Percentiles rank a stretch among this genome's conserved stretches.
phyloP scores from a whole-genome alignment of 2,888 invertebrate genomes.

The Gortyna flavago region DNA sequence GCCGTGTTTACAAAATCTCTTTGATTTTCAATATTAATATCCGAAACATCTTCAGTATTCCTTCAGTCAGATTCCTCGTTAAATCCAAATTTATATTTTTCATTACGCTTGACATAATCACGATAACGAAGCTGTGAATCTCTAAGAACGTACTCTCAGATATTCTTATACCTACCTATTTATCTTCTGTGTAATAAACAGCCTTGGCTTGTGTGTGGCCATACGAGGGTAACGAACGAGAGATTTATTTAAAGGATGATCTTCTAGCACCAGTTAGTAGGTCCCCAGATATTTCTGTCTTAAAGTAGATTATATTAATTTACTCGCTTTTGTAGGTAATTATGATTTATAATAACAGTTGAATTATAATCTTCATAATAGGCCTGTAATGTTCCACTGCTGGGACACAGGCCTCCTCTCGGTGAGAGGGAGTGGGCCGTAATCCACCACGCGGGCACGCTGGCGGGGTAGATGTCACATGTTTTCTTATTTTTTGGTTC shows the following conservation, averaged over 20 bases:
- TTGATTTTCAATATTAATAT: conserved; percentile 34
- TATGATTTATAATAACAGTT: not conserved
- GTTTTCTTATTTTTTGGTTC: no score
- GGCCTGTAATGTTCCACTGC: no score
- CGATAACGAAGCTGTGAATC: conserved; percentile 54
- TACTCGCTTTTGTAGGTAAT: not conserved
- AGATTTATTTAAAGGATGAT: not conserved
- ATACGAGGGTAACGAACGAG: not conserved
- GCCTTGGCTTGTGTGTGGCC: conserved; percentile 16
- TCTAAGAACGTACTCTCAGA: conserved; percentile 20
- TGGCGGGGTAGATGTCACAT: no score
- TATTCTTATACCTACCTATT: not conserved
- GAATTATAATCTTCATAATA: no score
- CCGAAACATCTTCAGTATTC: conserved; percentile 32
- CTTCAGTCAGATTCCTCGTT: conserved; percentile 31
- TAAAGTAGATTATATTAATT: not conserved
- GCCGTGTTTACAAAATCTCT: conserved; percentile 6
- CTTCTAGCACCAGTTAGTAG: not conserved
- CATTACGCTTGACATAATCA: conserved; percentile 49
- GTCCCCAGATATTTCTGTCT: not conserved
- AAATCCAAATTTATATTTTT: conserved; percentile 44
- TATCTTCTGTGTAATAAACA: conserved; percentile 18
- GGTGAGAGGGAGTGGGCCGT: no score
- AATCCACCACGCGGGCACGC: no score
- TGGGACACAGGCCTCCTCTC: no score